Conservation (phyloP, 2,888 invertebrate species). For the Erannis defoliaria region DNA sequence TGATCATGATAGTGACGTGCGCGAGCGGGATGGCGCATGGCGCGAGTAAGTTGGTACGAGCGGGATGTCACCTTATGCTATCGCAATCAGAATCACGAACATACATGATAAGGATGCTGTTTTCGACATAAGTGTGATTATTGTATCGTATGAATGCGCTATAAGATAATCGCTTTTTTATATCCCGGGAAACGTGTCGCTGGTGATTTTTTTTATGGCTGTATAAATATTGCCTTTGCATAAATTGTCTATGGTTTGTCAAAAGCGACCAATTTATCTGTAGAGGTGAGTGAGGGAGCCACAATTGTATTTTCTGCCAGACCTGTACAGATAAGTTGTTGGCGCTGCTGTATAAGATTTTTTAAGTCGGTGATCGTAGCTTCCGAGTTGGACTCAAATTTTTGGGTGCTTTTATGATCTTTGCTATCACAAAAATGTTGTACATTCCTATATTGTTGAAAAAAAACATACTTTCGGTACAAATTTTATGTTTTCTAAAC, state of each 20-base stretch:
- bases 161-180: constrained; percentile 42
- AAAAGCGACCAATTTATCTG: constrained; percentile 17
- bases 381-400: constrained; percentile 31
- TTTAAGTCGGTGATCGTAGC: constrained; percentile 52
- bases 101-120: too few relatives aligned
- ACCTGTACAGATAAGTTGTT: neutral
- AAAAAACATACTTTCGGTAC: constrained; percentile 56
- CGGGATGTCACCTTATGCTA: too few relatives aligned
- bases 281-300: neutral
- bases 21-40: too few relatives aligned
- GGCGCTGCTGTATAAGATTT: neutral
- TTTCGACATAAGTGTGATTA: constrained; percentile 3
- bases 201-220: constrained; percentile 55
- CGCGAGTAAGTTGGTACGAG: too few relatives aligned
- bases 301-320: neutral
- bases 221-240: constrained; percentile 43
- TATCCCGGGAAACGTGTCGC: constrained; percentile 48
- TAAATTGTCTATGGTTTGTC: constrained; percentile 41
- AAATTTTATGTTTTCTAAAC: constrained; percentile 53
- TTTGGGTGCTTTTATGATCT: constrained; percentile 74
- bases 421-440: constrained; percentile 60
- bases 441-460: constrained; percentile 76
- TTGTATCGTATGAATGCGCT: constrained; percentile 20
- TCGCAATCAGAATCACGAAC: too few relatives aligned
- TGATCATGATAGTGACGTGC: too few relatives aligned